Evolutionary conservation across 2,888 invertebrate species (phyloP).

Genomic region (Asteroscopus sphinx): DNA sequence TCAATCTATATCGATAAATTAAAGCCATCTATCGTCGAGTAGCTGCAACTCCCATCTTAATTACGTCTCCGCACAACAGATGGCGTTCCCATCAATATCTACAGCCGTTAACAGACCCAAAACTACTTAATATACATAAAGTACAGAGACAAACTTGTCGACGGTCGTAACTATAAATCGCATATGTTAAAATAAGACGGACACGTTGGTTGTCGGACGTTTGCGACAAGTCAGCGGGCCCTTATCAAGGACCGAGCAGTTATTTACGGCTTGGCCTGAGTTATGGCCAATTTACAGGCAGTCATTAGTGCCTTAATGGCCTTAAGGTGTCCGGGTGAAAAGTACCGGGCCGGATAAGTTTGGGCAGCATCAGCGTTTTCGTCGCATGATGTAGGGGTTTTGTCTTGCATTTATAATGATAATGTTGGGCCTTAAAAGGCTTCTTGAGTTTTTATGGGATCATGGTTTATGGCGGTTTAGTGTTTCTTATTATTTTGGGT

Average conservation of each 20-base stretch:
- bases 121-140: slow-evolving; percentile 62
- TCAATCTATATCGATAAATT: slow-evolving; percentile 46
- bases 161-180: slow-evolving; percentile 75
- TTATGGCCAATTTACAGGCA: slow-evolving; percentile 90
- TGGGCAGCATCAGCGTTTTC: slow-evolving; percentile 76
- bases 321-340: slow-evolving; percentile 85
- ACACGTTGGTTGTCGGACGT: slow-evolving; percentile 81
- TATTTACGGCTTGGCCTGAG: slow-evolving; percentile 86
- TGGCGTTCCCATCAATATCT: slow-evolving; percentile 58
- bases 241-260: slow-evolving; percentile 84
- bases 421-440: slow-evolving; percentile 37
- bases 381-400: slow-evolving; percentile 65
- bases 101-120: slow-evolving; percentile 56
- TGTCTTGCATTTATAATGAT: slow-evolving; percentile 61
- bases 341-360: slow-evolving; percentile 81
- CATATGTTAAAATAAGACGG: slow-evolving; percentile 86
- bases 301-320: slow-evolving; percentile 89
- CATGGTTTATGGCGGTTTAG: slow-evolving; percentile 12
- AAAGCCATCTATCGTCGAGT: slow-evolving; percentile 51
- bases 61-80: slow-evolving; percentile 53
- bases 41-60: slow-evolving; percentile 49
- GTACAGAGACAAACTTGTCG: slow-evolving; percentile 52
- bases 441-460: slow-evolving; percentile 55
- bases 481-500: slow-evolving; percentile 12
- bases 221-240: slow-evolving; percentile 86